Conservation (phyloP, 2,797 vertebrate species). For the Neomorphus geoffroyi region DNA sequence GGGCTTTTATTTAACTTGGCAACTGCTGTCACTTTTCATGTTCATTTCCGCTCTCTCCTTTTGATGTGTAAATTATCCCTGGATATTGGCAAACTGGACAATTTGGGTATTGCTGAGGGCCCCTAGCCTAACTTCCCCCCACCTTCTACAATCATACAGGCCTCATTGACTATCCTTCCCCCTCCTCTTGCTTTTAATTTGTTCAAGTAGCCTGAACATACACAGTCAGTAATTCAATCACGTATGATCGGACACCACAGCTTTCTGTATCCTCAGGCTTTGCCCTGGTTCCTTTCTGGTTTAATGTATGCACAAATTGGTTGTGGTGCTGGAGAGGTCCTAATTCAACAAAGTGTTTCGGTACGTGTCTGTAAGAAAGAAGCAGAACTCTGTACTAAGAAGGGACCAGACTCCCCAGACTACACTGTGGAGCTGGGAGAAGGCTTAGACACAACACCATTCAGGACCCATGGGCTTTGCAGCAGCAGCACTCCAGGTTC, state of each 20-base stretch:
- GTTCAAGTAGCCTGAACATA: slow-evolving; percentile 39
- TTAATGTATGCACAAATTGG: background rate
- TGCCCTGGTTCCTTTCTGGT: background rate
- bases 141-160: slow-evolving; percentile 44
- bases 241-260: background rate
- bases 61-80: slow-evolving; percentile 74
- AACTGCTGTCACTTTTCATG: slow-evolving; percentile 68
- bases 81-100: slow-evolving; percentile 65
- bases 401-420: background rate
- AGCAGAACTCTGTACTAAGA: background rate
- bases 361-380: background rate
- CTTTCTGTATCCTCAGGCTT: background rate
- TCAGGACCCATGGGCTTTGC: background rate
- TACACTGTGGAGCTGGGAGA: background rate
- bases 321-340: background rate
- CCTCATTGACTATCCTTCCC: slow-evolving; percentile 36
- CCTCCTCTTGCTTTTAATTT: slow-evolving; percentile 33
- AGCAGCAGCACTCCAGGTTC: background rate
- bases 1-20: slow-evolving; percentile 76
- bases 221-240: slow-evolving; percentile 14
- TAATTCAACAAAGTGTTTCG: background rate
- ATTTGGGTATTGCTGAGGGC: slow-evolving; percentile 64
- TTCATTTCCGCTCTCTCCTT: slow-evolving; percentile 65
- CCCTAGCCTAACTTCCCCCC: slow-evolving; percentile 35
- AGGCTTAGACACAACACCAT: background rate